These are phyloP conservation scores for Scotopteryx bipunctaria DNA, from an alignment of 2,888 invertebrate genomes.

Conservation along the genomic window DNA sequence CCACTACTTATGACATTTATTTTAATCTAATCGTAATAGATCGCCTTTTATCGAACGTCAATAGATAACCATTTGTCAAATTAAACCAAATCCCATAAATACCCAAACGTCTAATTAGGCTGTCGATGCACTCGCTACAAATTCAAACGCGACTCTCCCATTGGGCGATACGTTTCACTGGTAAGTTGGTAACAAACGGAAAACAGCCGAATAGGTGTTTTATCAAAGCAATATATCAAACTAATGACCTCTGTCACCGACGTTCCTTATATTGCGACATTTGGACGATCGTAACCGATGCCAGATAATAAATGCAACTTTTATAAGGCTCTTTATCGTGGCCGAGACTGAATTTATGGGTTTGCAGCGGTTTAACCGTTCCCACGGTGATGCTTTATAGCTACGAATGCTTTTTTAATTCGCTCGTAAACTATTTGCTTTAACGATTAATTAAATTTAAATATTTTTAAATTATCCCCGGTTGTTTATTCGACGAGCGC, in stretches of 20 bases:
- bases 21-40: not conserved
- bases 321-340: conserved; percentile 66
- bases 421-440: conserved; percentile 55
- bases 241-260: conserved; percentile 57
- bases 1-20: not conserved
- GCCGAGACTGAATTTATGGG: conserved; percentile 57
- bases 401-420: conserved; percentile 57
- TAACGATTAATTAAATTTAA: conserved; percentile 57
- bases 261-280: conserved; percentile 55
- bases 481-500: conserved; percentile 24
- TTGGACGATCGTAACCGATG: conserved; percentile 51
- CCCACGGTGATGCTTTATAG: conserved; percentile 63
- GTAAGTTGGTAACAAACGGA: conserved; percentile 40
- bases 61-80: conserved; percentile 33
- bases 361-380: conserved; percentile 58
- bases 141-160: conserved; percentile 33
- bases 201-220: conserved; percentile 46
- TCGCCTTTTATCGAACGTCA: not conserved
- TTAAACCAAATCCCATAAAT: conserved; percentile 34
- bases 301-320: conserved; percentile 68
- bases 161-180: conserved; percentile 34
- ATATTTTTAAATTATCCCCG: conserved; percentile 31
- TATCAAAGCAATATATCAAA: conserved; percentile 58
- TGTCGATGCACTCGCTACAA: conserved; percentile 33
- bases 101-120: conserved; percentile 31